These are phyloP conservation scores for Zaprionus bogoriensis DNA, from an alignment of 2,888 invertebrate species.

Conservation along the genomic window DNA sequence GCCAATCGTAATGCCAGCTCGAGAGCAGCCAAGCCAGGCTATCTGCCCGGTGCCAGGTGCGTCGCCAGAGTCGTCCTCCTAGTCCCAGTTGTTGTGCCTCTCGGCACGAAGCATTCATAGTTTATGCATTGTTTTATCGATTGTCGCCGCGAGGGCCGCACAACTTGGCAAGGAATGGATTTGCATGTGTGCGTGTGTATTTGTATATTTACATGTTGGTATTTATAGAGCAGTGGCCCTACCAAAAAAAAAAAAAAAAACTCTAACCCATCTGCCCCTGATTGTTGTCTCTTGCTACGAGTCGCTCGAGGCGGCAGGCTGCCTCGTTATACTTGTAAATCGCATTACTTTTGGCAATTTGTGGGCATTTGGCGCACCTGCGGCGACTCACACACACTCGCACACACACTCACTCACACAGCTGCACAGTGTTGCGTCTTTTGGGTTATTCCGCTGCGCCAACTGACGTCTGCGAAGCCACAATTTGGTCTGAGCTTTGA, in stretches of 20 bases:
- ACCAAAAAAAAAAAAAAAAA: no score
- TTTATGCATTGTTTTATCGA: constrained; percentile 81
- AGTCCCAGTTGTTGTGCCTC: constrained; percentile 29
- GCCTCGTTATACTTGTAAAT: constrained; percentile 43
- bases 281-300: constrained; percentile 34
- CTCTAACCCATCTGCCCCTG: background rate
- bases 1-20: constrained; percentile 44
- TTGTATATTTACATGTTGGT: constrained; percentile 27
- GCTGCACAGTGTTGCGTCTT: constrained; percentile 7
- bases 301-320: constrained; percentile 32
- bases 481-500: constrained; percentile 70
- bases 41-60: constrained; percentile 28
- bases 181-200: background rate
- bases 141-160: constrained; percentile 66
- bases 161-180: constrained; percentile 52
- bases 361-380: constrained; percentile 21
- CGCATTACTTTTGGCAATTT: constrained; percentile 70
- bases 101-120: constrained; percentile 71
- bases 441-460: constrained; percentile 60
- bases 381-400: background rate
- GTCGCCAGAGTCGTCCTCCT: constrained; percentile 12
- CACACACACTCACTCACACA: constrained; percentile 15
- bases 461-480: constrained; percentile 66
- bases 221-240: constrained; percentile 56
- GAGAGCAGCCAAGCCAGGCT: background rate